A percentile compares a stretch with the other conserved stretches of the same genome.
These are phyloP conservation scores for Drosophila demipolita DNA, from an alignment of 2,888 invertebrate species.

Conservation along the genomic window DNA sequence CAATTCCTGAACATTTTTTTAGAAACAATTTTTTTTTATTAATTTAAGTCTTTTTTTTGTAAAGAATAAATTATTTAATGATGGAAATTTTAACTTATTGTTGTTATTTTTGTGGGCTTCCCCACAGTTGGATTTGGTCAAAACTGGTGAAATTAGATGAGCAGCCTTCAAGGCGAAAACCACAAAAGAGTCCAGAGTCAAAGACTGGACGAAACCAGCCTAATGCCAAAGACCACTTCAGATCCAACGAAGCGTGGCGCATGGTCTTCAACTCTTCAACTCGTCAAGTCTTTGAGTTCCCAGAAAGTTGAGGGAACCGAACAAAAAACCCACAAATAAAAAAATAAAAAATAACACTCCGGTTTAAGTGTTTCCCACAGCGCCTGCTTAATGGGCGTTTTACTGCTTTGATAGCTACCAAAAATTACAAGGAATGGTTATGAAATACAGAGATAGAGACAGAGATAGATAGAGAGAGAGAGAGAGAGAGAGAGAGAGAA, in stretches of 20 bases:
- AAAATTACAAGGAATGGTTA: conserved; percentile 1
- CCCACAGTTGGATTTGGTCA: conserved; percentile 40
- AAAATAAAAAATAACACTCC: conserved; percentile 12
- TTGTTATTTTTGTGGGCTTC: conserved; percentile 11
- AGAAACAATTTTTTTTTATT: conserved; percentile 37
- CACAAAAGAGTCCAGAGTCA: conserved; percentile 36
- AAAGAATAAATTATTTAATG: conserved; percentile 49
- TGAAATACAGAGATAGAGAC: background rate
- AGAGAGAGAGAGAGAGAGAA: background rate
- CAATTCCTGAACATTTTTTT: background rate
- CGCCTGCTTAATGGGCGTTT: conserved; percentile 69
- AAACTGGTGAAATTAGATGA: conserved; percentile 41
- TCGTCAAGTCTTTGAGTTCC: background rate
- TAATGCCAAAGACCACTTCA: conserved; percentile 56
- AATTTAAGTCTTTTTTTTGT: conserved; percentile 41
- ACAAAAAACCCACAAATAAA: background rate
- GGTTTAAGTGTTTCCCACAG: conserved; percentile 63
- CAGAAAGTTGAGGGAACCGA: conserved; percentile 2
- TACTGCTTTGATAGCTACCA: conserved; percentile 70
- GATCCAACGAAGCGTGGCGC: conserved; percentile 63
- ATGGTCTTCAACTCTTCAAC: conserved; percentile 16
- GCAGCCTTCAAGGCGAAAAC: conserved; percentile 31
- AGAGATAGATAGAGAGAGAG: background rate
- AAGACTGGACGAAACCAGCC: conserved; percentile 38
- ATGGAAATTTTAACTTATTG: conserved; percentile 7